Conservation (phyloP, 2,113 vertebrate species). For the Periophthalmus modestus region DNA sequence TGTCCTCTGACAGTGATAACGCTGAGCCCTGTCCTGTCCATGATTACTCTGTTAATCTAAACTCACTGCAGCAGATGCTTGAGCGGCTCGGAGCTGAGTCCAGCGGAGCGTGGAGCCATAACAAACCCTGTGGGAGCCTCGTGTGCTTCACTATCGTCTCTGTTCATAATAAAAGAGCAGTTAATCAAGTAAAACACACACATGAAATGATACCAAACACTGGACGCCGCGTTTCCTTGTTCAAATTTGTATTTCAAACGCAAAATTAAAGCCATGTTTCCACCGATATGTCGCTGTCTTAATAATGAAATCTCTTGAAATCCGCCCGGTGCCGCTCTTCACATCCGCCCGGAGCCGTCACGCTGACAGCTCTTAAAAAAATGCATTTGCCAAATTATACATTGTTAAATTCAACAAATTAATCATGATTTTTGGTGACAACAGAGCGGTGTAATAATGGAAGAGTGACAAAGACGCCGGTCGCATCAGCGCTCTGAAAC, state of each 20-base stretch:
- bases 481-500: conserved; percentile 62
- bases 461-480: conserved; percentile 68
- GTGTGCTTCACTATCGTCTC: not conserved
- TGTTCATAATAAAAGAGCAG: not conserved
- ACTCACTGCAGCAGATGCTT: not conserved
- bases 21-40: not conserved
- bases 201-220: not conserved
- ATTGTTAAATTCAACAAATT: conserved; percentile 70
- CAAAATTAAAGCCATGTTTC: not conserved
- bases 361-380: conserved; percentile 53
- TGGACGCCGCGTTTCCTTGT: not conserved
- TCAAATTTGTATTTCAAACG: not conserved
- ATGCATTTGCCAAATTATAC: conserved; percentile 58
- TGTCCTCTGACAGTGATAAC: not conserved
- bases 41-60: not conserved
- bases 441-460: conserved; percentile 59
- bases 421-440: conserved; percentile 71
- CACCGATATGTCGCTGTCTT: conserved; percentile 11
- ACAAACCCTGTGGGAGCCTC: not conserved
- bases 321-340: conserved; percentile 19
- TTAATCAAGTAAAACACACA: not conserved
- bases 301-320: conserved; percentile 31
- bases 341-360: conserved; percentile 38
- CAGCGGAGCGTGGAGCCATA: not conserved
- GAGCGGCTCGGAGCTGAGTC: not conserved